Evolutionary conservation across 2,888 invertebrate genomes (phyloP), one percentile per base, ranked within the genome.

Genomic region (Empis stercorea): DNA sequence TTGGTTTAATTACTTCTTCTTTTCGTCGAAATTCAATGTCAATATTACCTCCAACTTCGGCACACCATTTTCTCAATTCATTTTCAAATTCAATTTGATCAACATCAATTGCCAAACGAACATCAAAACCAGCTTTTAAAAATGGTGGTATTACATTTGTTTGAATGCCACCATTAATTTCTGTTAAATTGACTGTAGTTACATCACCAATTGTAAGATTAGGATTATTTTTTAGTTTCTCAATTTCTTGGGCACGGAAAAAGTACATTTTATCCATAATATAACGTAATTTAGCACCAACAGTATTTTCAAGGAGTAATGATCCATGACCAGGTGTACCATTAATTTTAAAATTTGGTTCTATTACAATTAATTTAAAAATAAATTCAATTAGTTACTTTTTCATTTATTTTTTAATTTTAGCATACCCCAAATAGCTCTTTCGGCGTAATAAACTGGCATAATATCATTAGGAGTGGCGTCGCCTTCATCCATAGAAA

Each of bases 311-410:
- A 7, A 74, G 58, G 41, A 89, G 68, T 14, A 80, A 61, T 0
- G 85, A 84, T 1, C 86, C 89, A 62, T 91, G 91, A 0, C 86
- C 87, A 1, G 88, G 79, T 13, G 72, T 71, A 1, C 87, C 88
- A 10, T 66, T 68, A 55, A 83, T 80, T 14, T 75, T 76, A 0
- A 87, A 72, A 49, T 70, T 68, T 1, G 84, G 63, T 68, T 81
- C 82, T 83, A n/a, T n/a, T n/a, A n/a, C n/a, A n/a, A n/a, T n/a
- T n/a, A n/a, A n/a, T n/a, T n/a, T n/a, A n/a, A n/a, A n/a, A n/a
- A 45, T 38, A n/a, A 23, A 17, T 30, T 36, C 16, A 5, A 1
- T 16, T 3, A 10, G 2, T 40, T 5, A 32, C 3, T 32, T 32
- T 32, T 32, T 3, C 3, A 13, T 34, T 34, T n/a, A 5, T 2